Evolutionary conservation across 1,140 invertebrate species (phyloP).

Genomic region (Saccostrea glomerata): DNA sequence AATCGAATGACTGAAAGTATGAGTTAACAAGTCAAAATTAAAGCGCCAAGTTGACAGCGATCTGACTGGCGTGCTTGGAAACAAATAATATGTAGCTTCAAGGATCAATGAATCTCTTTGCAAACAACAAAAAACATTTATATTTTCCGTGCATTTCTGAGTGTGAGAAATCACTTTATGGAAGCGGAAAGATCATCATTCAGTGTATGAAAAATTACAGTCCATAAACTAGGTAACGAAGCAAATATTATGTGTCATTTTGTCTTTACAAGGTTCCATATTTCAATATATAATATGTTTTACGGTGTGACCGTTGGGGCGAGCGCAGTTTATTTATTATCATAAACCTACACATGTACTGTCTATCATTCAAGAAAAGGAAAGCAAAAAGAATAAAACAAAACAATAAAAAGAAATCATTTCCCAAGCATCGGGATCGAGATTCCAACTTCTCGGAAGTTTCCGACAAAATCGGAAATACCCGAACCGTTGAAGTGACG

Average conservation of each 20-base stretch:
- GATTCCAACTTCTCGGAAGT: too few relatives aligned
- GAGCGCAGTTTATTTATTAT: too few relatives aligned
- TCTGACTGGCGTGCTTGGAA: conserved; percentile 15
- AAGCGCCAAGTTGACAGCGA: not conserved
- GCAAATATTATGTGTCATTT: not conserved
- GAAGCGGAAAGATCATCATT: not conserved
- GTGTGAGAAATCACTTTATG: not conserved
- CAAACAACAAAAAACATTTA: not conserved
- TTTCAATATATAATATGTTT: too few relatives aligned
- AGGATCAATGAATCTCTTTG: conserved; percentile 14
- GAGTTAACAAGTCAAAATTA: not conserved
- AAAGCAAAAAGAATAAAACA: too few relatives aligned
- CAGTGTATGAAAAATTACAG: not conserved
- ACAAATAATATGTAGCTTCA: not conserved
- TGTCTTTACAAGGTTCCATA: too few relatives aligned
- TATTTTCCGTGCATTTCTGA: not conserved
- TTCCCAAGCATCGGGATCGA: too few relatives aligned
- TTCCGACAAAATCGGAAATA: too few relatives aligned
- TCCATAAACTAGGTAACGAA: not conserved
- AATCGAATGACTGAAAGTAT: not conserved
- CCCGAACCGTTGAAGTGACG: too few relatives aligned
- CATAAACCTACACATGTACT: too few relatives aligned
- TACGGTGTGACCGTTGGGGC: too few relatives aligned
- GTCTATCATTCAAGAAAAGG: too few relatives aligned
- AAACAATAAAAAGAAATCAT: too few relatives aligned